Base-by-base conservation (phyloP, 2,888 invertebrate species). In the Drosophila mimica region DNA sequence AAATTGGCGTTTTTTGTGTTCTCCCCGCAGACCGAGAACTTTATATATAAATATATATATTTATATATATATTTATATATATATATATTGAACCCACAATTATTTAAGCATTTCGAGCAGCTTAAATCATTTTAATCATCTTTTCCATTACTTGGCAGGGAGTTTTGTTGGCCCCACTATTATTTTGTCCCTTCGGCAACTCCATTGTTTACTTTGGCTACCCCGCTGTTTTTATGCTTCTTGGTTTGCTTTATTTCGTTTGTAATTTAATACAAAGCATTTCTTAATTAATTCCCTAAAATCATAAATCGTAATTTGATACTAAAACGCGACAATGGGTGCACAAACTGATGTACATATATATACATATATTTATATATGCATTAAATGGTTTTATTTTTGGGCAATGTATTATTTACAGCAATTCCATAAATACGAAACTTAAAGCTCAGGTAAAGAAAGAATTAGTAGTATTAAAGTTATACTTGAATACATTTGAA, bases 51-150 rank as follows among this genome's bases (percentile, higher is more conserved):
- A 36, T 36, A 0, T 36, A 1, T 31, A 9, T 33, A n/a, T n/a
- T 20, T 20, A n/a, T 6, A 17, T 38, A 40, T 40, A 40, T 40
- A n/a, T n/a, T 13, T 20, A 13, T 13, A 4, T 15, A 25, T n/a
- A 40, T 40, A 4, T n/a, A 38, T 33, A 54, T 20, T n/a, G 57
- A 64, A 62, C 73, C 54, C 48, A 74, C 70, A 73, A 70, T 74
- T 72, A 81, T 60, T 79, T 72, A 48, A 69, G 68, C 59, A 75
- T 70, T 80, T 80, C 58, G 46, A 63, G 62, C 68, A 71, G 76
- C 74, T 86, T 79, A 81, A 88, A 81, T 85, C 70, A 79, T 85
- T 88, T 85, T 76, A 74, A 85, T 85, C 81, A 88, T 85, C 68
- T 79, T 60, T 71, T 68, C 74, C 58, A 72, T 64, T 62, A 62